Evolutionary conservation across 2,113 vertebrate genomes (phyloP), one percentile per base, ranked within the genome.

Genomic region (Montifringilla adamsi): DNA sequence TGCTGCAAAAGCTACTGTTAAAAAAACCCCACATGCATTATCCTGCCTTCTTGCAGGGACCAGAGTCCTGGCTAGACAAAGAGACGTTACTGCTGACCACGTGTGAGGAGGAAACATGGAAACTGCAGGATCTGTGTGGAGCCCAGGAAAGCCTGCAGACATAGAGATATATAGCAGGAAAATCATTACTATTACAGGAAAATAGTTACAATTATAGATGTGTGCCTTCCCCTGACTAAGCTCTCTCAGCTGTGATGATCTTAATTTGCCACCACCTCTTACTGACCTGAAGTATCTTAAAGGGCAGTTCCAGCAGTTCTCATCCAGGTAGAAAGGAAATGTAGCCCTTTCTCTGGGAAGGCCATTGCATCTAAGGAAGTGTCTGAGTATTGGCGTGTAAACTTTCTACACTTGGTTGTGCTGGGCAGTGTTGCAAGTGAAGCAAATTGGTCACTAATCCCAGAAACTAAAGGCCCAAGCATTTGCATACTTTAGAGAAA

Each of bases 351-450:
- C 52, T 23, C 31, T 37, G 31, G 37, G 44, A 75, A 76, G 19
- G 53, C 17, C n/a, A 31, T 14, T 87, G 12, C 6, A 31, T 27
- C 7, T 20, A 39, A 12, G 43, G 52, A 82, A 60, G 60, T 9
- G 4, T 78, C 35, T 6, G 7, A 37, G 15, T 13, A 76, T 44
- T 1, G 7, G 16, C 0, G 0, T 8, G 13, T 58, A 53, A 80
- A 67, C 28, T 35, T 67, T 68, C 70, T 35, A 20, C 33, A 60
- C 56, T 41, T 17, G 6, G 28, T 69, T 33, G 11, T 66, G 58
- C 41, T 41, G 56, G 35, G 31, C 47, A 76, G 9, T 19, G 15
- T 43, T 11, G 3, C 49, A 84, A 47, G n/a, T 20, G 15, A 21
- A 91, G 44, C 27, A 79, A 16, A 22, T 9, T 81, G 62, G 18